A percentile compares a stretch with the other conserved stretches of the same genome.
Evolutionary conservation across 2,113 vertebrate species (phyloP).

Genomic region (Erythrocebus patas): DNA sequence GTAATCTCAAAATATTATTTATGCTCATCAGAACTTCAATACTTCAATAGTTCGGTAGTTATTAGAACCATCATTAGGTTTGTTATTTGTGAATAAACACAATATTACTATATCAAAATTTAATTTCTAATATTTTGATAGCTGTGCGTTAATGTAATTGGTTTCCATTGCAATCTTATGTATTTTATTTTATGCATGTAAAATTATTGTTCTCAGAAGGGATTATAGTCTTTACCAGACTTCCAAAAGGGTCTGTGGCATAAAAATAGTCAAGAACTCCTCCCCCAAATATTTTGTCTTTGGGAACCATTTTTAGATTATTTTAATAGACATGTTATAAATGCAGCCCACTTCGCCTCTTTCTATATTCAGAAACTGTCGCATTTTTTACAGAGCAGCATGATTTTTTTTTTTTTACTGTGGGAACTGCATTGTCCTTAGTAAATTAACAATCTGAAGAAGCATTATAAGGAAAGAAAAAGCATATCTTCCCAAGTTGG

Average conservation of each 20-base stretch:
- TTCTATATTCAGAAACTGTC: conserved; percentile 57
- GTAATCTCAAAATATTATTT: neutral
- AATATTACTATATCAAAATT: neutral
- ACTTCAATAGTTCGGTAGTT: neutral
- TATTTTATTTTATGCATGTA: neutral
- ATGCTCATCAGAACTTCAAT: neutral
- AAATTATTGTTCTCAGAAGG: neutral
- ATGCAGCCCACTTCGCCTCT: conserved; percentile 40
- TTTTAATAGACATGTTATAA: conserved; percentile 65
- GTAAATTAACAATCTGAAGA: conserved; percentile 78
- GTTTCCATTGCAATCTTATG: neutral
- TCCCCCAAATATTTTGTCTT: conserved; percentile 22
- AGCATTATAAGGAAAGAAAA: conserved; percentile 68
- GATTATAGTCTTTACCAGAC: neutral
- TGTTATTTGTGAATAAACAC: neutral
- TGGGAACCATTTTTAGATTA: conserved; percentile 46
- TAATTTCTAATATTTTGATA: conserved; percentile 10
- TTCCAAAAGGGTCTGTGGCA: neutral
- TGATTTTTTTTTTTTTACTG: conserved; percentile 74
- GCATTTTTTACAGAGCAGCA: conserved; percentile 62
- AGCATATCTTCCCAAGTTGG: conserved; percentile 52
- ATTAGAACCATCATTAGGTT: neutral
- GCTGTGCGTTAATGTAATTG: neutral
- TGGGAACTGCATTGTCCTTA: conserved; percentile 77
- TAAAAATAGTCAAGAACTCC: conserved; percentile 39